Conservation (phyloP, 2,888 invertebrate species). For the Linyphia triangularis region DNA sequence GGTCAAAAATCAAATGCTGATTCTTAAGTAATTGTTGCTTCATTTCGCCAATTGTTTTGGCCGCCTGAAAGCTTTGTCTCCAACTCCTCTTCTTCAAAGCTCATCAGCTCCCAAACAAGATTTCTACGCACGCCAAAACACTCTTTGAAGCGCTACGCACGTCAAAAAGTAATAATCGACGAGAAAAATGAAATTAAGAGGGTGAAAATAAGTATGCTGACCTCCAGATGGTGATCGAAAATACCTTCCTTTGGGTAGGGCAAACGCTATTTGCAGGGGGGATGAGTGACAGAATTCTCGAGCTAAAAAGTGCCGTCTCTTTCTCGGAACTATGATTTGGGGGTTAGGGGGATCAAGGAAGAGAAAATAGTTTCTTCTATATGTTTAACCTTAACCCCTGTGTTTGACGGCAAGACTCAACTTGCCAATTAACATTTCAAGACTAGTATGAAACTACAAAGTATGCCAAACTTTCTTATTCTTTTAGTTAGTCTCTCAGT, state of each 20-base stretch:
- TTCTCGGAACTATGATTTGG: background rate
- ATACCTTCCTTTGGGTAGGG: slow-evolving; percentile 21
- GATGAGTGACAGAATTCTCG: background rate
- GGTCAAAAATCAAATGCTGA: too few relatives aligned
- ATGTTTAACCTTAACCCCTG: too few relatives aligned
- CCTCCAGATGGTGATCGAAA: slow-evolving; percentile 58
- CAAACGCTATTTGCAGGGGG: background rate
- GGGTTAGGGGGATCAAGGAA: background rate
- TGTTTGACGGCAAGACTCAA: too few relatives aligned
- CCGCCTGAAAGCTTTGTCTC: too few relatives aligned
- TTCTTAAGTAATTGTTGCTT: too few relatives aligned
- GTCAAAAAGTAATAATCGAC: background rate
- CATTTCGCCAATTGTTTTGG: background rate
- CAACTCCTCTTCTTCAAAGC: too few relatives aligned
- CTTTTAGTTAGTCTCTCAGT: too few relatives aligned
- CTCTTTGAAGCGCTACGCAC: background rate
- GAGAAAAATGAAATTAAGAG: slow-evolving; percentile 45
- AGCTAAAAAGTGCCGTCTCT: background rate
- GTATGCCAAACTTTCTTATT: too few relatives aligned
- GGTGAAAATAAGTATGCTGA: slow-evolving; percentile 39
- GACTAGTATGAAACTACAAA: too few relatives aligned
- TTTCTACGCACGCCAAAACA: slow-evolving; percentile 29
- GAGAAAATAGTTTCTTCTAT: background rate
- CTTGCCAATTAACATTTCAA: too few relatives aligned
- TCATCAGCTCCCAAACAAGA: too few relatives aligned